These are phyloP conservation scores for Julus scandinavius DNA, from an alignment of 2,888 invertebrate species.

Conservation along the genomic window DNA sequence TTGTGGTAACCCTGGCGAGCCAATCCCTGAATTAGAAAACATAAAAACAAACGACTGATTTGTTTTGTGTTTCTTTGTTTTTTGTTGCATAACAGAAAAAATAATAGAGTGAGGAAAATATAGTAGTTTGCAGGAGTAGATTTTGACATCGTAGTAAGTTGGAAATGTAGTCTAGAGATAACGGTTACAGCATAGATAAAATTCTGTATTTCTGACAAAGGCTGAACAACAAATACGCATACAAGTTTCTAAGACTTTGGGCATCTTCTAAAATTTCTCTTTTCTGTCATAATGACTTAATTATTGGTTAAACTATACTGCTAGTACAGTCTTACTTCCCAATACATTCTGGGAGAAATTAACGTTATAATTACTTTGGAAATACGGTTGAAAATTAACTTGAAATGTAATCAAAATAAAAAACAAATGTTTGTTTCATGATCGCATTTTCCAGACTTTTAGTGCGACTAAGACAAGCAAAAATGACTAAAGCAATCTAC, in stretches of 20 bases:
- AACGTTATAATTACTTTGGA: too few relatives aligned
- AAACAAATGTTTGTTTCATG: too few relatives aligned
- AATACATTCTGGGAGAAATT: too few relatives aligned
- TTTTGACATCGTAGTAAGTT: not conserved
- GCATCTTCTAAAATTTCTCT: not conserved
- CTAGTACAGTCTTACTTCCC: too few relatives aligned
- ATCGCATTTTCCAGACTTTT: not conserved
- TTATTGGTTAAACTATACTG: too few relatives aligned
- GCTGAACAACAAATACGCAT: too few relatives aligned
- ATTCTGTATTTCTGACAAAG: not conserved
- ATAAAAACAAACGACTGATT: slow-evolving; percentile 50
- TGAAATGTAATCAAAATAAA: too few relatives aligned
- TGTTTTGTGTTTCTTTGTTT: slow-evolving; percentile 19
- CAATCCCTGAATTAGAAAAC: slow-evolving; percentile 48
- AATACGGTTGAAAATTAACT: too few relatives aligned
- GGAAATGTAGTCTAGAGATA: not conserved
- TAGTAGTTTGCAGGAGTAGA: not conserved
- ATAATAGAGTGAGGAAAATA: not conserved
- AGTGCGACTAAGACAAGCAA: not conserved
- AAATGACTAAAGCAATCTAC: not conserved
- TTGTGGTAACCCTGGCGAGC: slow-evolving; percentile 50
- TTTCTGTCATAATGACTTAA: too few relatives aligned
- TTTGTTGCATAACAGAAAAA: slow-evolving; percentile 8
- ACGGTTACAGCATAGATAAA: not conserved
- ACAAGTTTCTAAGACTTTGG: not conserved